These are phyloP conservation scores for Drosophila dives DNA, from an alignment of 2,888 invertebrate genomes.

Conservation along the genomic window DNA sequence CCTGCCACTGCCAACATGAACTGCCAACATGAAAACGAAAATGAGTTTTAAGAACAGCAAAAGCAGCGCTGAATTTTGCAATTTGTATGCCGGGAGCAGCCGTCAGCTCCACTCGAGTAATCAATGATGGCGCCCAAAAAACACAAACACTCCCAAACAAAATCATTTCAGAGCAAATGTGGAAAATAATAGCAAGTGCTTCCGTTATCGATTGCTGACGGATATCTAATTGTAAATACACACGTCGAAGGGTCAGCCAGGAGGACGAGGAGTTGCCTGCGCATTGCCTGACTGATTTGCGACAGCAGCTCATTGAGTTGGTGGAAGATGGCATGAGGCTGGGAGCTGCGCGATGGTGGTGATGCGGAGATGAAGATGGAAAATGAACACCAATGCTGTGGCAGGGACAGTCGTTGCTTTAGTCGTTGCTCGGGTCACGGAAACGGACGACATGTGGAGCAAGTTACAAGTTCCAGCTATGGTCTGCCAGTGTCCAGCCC, in stretches of 20 bases:
- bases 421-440: conserved; percentile 48
- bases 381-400: conserved; percentile 40
- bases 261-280: conserved; percentile 6
- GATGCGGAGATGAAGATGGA: conserved; percentile 24
- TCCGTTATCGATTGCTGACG: conserved; percentile 62
- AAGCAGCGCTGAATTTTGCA: conserved; percentile 59
- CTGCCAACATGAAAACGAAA: conserved; percentile 59
- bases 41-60: conserved; percentile 38
- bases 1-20: conserved; percentile 39
- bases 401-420: conserved; percentile 10
- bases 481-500: conserved; percentile 18
- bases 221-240: conserved; percentile 72
- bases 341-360: too few species aligned
- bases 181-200: conserved; percentile 63
- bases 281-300: conserved; percentile 52
- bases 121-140: conserved; percentile 58
- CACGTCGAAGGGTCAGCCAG: conserved; percentile 29
- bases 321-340: conserved; percentile 19
- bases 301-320: conserved; percentile 43
- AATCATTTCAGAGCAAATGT: conserved; percentile 51
- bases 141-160: conserved; percentile 14
- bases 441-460: conserved; percentile 70
- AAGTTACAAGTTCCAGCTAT: conserved; percentile 43
- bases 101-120: conserved; percentile 74
- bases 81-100: conserved; percentile 71